These are phyloP conservation scores for Patella vulgata DNA, from an alignment of 1,140 invertebrate genomes.

Conservation along the genomic window DNA sequence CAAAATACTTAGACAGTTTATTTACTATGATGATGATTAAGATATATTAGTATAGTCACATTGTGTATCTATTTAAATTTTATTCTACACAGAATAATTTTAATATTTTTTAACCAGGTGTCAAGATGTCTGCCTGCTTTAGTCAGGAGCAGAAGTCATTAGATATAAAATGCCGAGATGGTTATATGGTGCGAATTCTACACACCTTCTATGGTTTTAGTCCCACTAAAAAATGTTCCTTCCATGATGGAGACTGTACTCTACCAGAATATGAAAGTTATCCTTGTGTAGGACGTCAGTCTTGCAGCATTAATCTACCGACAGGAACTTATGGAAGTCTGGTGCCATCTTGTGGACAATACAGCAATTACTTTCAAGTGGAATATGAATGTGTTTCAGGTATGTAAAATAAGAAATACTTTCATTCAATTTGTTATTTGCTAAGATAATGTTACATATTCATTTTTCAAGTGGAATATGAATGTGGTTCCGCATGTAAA, in stretches of 20 bases:
- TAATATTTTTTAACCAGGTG: too few relatives aligned
- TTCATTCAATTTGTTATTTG: background rate
- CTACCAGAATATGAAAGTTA: conserved; percentile 43
- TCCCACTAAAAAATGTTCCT: conserved; percentile 35
- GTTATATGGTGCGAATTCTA: conserved; percentile 52
- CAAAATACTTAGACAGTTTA: too few relatives aligned
- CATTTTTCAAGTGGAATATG: too few relatives aligned
- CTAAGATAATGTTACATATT: too few relatives aligned
- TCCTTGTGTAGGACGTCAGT: conserved; percentile 47
- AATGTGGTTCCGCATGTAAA: too few relatives aligned
- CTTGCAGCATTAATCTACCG: conserved; percentile 55
- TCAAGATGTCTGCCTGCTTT: conserved; percentile 43
- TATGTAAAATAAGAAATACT: too few relatives aligned
- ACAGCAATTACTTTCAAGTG: conserved; percentile 58
- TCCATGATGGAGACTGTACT: conserved; percentile 46
- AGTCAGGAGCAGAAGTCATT: conserved; percentile 34
- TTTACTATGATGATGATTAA: too few relatives aligned
- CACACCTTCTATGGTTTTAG: conserved; percentile 56
- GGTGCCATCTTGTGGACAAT: conserved; percentile 40
- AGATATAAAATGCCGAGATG: conserved; percentile 42
- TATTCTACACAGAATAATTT: too few relatives aligned
- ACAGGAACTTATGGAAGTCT: conserved; percentile 36
- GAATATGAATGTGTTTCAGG: conserved; percentile 58
- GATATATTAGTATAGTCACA: too few relatives aligned
- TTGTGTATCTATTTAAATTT: too few relatives aligned